Percentiles rank a stretch among this genome's conserved stretches.
These are phyloP conservation scores for Neria commutata DNA, from an alignment of 2,888 invertebrate genomes.

Conservation along the genomic window DNA sequence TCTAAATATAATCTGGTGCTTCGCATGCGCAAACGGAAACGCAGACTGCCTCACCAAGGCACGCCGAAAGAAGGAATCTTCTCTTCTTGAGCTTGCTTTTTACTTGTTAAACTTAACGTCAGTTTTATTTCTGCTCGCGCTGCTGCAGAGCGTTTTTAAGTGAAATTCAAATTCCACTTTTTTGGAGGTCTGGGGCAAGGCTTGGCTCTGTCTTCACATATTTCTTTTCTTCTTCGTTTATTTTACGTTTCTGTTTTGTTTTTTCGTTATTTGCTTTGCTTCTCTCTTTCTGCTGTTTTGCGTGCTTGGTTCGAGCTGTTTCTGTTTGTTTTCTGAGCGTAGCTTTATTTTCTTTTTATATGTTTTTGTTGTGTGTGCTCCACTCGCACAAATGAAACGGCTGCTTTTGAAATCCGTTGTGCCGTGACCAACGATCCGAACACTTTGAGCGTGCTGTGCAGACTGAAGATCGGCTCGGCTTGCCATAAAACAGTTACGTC, in stretches of 20 bases:
- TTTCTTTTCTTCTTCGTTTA: background rate
- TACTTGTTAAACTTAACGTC: too few species aligned
- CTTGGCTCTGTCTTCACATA: background rate
- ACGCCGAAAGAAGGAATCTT: too few species aligned
- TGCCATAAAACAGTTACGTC: background rate
- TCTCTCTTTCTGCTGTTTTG: background rate
- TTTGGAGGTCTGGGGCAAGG: background rate
- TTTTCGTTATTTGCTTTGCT: background rate
- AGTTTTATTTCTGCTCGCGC: too few species aligned
- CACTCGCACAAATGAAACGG: background rate
- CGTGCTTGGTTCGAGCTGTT: background rate
- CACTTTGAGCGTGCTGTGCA: conserved; percentile 17
- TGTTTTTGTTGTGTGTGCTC: background rate
- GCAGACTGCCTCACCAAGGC: too few species aligned
- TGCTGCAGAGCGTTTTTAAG: too few species aligned
- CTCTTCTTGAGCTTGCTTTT: too few species aligned
- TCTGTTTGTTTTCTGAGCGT: too few species aligned
- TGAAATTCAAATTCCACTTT: conserved; percentile 15
- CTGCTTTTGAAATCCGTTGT: too few species aligned
- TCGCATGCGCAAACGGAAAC: too few species aligned
- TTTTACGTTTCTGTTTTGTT: too few species aligned
- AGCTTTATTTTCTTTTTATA: background rate
- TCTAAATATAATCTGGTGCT: too few species aligned
- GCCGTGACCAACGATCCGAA: conserved; percentile 9
- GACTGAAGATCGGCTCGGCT: conserved; percentile 12